Conservation (phyloP, 2,888 invertebrate genomes). For the Cheilosia vernalis region DNA sequence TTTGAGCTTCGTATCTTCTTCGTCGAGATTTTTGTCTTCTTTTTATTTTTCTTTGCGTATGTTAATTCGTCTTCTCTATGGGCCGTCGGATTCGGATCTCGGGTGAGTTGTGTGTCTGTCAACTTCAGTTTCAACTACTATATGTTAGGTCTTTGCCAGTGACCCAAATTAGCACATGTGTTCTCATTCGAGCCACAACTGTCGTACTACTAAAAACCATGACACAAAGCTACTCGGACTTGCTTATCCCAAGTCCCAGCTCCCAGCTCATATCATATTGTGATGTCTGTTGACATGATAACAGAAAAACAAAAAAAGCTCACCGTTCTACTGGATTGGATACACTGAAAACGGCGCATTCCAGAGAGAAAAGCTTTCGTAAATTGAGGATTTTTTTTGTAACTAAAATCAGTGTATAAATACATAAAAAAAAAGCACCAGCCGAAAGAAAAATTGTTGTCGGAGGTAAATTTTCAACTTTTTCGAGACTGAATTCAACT, state of each 20-base stretch:
- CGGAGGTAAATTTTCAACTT: conserved; percentile 32
- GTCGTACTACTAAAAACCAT: conserved; percentile 56
- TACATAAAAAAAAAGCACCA: conserved; percentile 2
- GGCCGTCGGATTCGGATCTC: neutral
- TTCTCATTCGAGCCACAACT: conserved; percentile 48
- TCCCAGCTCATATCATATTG: neutral
- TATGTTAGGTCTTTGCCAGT: conserved; percentile 38
- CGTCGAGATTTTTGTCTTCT: neutral
- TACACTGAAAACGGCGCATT: conserved; percentile 7
- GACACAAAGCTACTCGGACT: conserved; percentile 53
- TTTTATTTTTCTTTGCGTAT: neutral
- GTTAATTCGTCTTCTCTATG: neutral
- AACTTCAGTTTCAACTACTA: conserved; percentile 12
- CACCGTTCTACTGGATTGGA: neutral
- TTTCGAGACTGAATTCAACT: conserved; percentile 54
- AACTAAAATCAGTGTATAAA: conserved; percentile 33
- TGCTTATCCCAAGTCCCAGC: neutral
- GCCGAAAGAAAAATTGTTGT: conserved; percentile 8
- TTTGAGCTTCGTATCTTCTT: conserved; percentile 52
- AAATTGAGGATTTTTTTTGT: conserved; percentile 2
- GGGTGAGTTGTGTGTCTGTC: neutral
- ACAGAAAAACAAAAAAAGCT: conserved; percentile 28
- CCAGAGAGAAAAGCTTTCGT: conserved; percentile 32
- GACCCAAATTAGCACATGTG: conserved; percentile 47
- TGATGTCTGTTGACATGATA: neutral